Base-by-base conservation (phyloP, 2,888 invertebrate genomes). In the Ypsolopha scabrella region DNA sequence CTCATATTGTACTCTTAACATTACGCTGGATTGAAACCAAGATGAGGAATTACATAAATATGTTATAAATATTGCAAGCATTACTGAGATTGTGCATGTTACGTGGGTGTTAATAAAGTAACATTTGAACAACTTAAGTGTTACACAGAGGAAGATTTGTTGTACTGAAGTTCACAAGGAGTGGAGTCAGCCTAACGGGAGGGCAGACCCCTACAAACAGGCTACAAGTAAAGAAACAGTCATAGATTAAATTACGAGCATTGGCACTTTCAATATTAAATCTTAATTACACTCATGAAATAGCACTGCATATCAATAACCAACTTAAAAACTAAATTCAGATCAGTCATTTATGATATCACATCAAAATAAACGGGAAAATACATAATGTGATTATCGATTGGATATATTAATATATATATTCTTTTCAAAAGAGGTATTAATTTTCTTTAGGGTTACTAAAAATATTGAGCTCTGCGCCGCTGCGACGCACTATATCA, bases 341-440 rank as follows among this genome's bases (percentile, higher is more conserved):
- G 87, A 87, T 87, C 87, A 88, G 87, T 87, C 87, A 83, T 88
- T 87, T 86, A 87, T 87, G 87, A 87, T 88, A 88, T 88, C 88
- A 88, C 88, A 88, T 88, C 86, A 87, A 88, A 88, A 87, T 85
- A 88, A 87, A 85, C 79, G 80, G 86, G 85, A 80, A 80, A 82
- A 85, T 86, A 87, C 77, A 85, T 85, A n/a, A 82, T 77, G 83
- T 82, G 85, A 83, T 83, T 70, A 79, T 80, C 73, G 79, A 79
- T 81, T 80, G 80, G 77, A 77, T 82, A 82, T 80, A 51, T 48
- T 44, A 39, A 50, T 46, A 80, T 73, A 78, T 76, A 79, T 78
- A 75, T 76, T 80, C 75, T 80, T 85, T 87, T 83, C 79, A 86
- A 85, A 87, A 86, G 87, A 87, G 87, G 87, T 87, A 87, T 81